These are phyloP conservation scores for Hipparchia sbordonii DNA, from an alignment of 2,888 invertebrate species.

Conservation along the genomic window DNA sequence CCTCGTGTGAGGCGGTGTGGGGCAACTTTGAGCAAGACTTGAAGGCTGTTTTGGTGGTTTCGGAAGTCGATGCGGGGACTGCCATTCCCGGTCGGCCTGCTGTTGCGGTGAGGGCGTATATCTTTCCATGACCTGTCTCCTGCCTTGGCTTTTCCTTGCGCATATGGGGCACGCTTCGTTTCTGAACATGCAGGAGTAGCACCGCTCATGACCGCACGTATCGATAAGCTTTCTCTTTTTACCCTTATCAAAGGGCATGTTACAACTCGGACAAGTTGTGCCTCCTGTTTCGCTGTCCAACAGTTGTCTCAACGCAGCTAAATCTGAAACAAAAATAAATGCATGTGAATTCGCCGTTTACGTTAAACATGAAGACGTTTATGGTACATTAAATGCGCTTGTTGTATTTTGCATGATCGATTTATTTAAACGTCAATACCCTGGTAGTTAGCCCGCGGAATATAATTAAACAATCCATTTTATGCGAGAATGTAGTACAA, in stretches of 20 bases:
- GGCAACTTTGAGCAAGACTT: slow-evolving; percentile 87
- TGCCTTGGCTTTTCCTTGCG: slow-evolving; percentile 70
- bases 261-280: slow-evolving; percentile 91
- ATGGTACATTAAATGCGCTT: slow-evolving; percentile 19
- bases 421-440: slow-evolving; percentile 34
- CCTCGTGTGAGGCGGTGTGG: slow-evolving; percentile 90
- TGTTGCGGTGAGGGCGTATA: slow-evolving; percentile 76
- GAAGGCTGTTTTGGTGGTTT: slow-evolving; percentile 82
- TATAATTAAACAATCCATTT: slow-evolving; percentile 40
- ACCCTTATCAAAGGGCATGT: slow-evolving; percentile 97
- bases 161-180: slow-evolving; percentile 96
- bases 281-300: slow-evolving; percentile 89
- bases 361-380: slow-evolving; percentile 13
- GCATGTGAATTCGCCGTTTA: slow-evolving; percentile 6
- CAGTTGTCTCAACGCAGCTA: slow-evolving; percentile 91
- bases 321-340: slow-evolving; percentile 84
- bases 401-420: slow-evolving; percentile 31
- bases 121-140: slow-evolving; percentile 72
- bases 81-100: slow-evolving; percentile 68
- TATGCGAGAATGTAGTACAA: slow-evolving; percentile 39
- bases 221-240: slow-evolving; percentile 97
- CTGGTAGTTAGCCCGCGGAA: slow-evolving; percentile 34
- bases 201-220: slow-evolving; percentile 97
- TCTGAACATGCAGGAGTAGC: slow-evolving; percentile 97
- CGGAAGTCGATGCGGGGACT: slow-evolving; percentile 82